Percentiles rank a stretch among this genome's conserved stretches.
These are phyloP conservation scores for Agonopterix alstromeriana DNA, from an alignment of 2,888 invertebrate genomes.

Conservation along the genomic window DNA sequence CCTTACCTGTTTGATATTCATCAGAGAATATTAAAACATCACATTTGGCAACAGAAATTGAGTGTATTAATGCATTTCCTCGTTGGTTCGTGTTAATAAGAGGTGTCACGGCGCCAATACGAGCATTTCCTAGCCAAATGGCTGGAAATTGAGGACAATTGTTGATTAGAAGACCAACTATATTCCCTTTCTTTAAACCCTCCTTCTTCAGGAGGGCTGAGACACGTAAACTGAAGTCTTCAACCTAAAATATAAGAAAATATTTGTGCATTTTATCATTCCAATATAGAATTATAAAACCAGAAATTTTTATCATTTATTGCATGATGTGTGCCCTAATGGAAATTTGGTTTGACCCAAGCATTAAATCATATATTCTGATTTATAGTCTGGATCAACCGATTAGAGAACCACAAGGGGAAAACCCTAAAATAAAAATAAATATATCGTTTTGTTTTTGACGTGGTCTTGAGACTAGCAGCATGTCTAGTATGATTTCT, in stretches of 20 bases:
- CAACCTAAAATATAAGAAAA: slow-evolving; percentile 74
- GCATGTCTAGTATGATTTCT: too few relatives aligned
- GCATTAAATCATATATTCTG: too few relatives aligned
- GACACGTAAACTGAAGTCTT: slow-evolving; percentile 90
- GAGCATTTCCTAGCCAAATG: slow-evolving; percentile 94
- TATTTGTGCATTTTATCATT: background rate
- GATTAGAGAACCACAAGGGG: too few relatives aligned
- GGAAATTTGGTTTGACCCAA: too few relatives aligned
- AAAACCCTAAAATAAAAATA: too few relatives aligned
- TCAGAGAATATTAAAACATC: slow-evolving; percentile 90
- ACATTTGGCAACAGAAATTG: slow-evolving; percentile 90
- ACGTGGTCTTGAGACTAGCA: too few relatives aligned
- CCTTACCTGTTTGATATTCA: slow-evolving; percentile 80
- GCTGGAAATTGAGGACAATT: slow-evolving; percentile 95
- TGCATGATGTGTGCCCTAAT: background rate
- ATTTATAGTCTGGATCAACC: too few relatives aligned
- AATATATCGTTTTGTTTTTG: too few relatives aligned
- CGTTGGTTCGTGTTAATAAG: slow-evolving; percentile 96
- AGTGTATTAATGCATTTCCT: slow-evolving; percentile 89
- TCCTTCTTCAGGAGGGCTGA: slow-evolving; percentile 87
- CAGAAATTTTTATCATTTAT: background rate
- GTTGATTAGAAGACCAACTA: slow-evolving; percentile 92
- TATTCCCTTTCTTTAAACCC: slow-evolving; percentile 90
- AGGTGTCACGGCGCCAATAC: slow-evolving; percentile 89
- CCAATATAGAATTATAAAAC: background rate